Conservation (phyloP, 2,888 invertebrate species). For the Philhelius pedissequus region DNA sequence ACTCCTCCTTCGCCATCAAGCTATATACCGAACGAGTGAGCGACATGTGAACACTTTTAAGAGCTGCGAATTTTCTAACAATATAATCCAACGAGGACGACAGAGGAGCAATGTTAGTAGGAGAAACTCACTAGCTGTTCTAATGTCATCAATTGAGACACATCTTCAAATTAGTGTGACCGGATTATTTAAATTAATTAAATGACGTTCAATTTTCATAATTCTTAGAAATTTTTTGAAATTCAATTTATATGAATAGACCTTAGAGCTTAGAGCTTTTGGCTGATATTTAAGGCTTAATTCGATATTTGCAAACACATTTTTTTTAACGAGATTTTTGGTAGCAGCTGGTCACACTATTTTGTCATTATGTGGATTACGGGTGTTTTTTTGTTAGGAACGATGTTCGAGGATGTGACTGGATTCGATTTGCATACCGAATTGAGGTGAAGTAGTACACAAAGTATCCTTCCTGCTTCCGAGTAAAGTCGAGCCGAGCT, state of each 20-base stretch:
- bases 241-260: no score
- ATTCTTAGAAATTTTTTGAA: no score
- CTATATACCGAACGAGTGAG: background rate
- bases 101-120: background rate
- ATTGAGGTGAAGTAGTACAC: conserved; percentile 66
- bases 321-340: no score
- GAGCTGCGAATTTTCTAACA: conserved; percentile 67
- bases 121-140: conserved; percentile 31
- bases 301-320: no score
- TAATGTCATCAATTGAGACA: conserved; percentile 60
- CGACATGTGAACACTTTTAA: conserved; percentile 68
- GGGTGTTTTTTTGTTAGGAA: background rate
- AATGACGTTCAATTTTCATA: no score
- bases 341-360: conserved; percentile 1
- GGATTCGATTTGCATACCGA: conserved; percentile 67
- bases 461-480: conserved; percentile 59
- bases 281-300: no score
- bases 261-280: no score
- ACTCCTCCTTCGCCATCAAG: background rate
- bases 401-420: conserved; percentile 53
- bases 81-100: conserved; percentile 59
- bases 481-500: background rate
- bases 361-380: background rate
- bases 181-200: background rate
- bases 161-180: conserved; percentile 4